These are phyloP conservation scores for Festucalex cinctus DNA, from an alignment of 2,113 vertebrate genomes.

Conservation along the genomic window DNA sequence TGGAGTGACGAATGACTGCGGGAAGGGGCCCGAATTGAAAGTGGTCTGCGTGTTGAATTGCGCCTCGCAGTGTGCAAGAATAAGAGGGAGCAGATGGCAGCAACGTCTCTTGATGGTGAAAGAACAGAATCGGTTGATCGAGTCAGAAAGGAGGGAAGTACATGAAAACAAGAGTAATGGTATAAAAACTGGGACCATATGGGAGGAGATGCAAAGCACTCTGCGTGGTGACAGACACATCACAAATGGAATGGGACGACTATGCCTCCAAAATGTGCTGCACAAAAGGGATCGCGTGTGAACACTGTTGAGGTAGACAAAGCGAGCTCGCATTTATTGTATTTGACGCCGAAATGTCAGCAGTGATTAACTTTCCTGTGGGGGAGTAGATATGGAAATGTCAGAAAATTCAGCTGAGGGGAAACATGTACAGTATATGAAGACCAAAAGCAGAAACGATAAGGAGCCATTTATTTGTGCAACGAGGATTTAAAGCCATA, in stretches of 20 bases:
- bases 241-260: not conserved
- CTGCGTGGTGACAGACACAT: not conserved
- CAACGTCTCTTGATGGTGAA: constrained; percentile 7
- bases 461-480: not conserved
- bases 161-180: constrained; percentile 3
- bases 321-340: constrained; percentile 9
- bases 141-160: not conserved
- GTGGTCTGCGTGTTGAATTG: not conserved
- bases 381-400: constrained; percentile 8
- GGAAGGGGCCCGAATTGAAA: constrained; percentile 5
- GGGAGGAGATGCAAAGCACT: not conserved
- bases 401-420: not conserved
- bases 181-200: constrained; percentile 1
- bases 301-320: constrained; percentile 3
- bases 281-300: constrained; percentile 2
- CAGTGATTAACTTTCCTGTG: constrained; percentile 5
- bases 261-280: not conserved
- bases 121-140: not conserved
- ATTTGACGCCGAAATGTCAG: constrained; percentile 9
- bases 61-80: constrained; percentile 8
- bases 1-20: constrained; percentile 6
- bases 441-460: constrained; percentile 1
- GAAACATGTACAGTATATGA: not conserved
- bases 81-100: constrained; percentile 6
- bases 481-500: constrained; percentile 2